Base-by-base conservation (phyloP, 2,113 vertebrate genomes). In the Paedocypris sp. region DNA sequence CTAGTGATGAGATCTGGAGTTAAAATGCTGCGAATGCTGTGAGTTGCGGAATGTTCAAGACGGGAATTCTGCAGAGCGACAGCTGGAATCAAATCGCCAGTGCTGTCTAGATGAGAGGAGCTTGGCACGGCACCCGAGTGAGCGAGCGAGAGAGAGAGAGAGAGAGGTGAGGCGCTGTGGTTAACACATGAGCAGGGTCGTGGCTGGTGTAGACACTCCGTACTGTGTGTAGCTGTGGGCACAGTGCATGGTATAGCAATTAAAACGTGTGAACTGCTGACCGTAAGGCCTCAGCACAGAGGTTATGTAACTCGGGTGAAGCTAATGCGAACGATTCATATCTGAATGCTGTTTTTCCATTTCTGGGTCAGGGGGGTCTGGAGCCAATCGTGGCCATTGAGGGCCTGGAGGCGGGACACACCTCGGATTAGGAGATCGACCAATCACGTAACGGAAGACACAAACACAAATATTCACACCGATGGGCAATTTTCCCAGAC, bases 1-100 rank as follows among this genome's bases (percentile, higher is more conserved):
- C 39, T 5, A 22, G 60, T 16, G 60, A 3, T 2, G 13, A 48
- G 25, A 6, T 9, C 4, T 48, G 49, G 4, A 20, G 5, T 47
- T n/a, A 16, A 15, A 26, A 57, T 54, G 50, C 49, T 60, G 58
- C 28, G 26, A 56, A n/a, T 26, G 29, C 45, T 50, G 29, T 9
- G 31, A 39, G 52, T 33, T 50, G 20, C 35, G 12, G 18, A 33
- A 46, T 39, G 16, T 13, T 39, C 39, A 39, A n/a, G 43, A 20
- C 32, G 12, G 25, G 29, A 49, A 22, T 62, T 46, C 41, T 35
- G 19, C 10, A 43, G 29, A 16, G 8, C 53, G 60, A 45, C 45
- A 33, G 39, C 8, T 46, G 16, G 15, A 51, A 54, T 54, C 20
- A 54, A 20, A 36, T 53, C 39, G 45, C 39, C 45, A 9, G 9